A percentile compares a stretch with the other conserved stretches of the same genome.
Evolutionary conservation across 2,797 vertebrate genomes (phyloP).

Genomic region (Eulemur mongoz): DNA sequence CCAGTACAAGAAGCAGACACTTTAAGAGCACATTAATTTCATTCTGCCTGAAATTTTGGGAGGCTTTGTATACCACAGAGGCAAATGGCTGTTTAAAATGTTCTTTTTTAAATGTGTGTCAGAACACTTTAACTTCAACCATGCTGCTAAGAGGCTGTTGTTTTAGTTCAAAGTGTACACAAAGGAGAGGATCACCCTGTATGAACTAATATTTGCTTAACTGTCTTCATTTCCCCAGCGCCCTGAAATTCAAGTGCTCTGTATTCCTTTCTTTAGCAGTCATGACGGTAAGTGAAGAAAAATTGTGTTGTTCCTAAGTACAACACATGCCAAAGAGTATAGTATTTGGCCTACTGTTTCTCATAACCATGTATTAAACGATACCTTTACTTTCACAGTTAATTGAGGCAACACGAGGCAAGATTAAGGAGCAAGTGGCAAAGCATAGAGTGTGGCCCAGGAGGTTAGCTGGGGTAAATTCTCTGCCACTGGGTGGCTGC

Average conservation of each 20-base stretch:
- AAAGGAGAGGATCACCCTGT: conserved; percentile 25
- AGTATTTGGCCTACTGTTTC: neutral
- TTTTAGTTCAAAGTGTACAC: conserved; percentile 55
- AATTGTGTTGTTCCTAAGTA: neutral
- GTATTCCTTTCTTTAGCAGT: neutral
- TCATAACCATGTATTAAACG: neutral
- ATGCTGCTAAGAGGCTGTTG: conserved; percentile 67
- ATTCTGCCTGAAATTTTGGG: neutral
- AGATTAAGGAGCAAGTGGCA: neutral
- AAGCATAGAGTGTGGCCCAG: neutral
- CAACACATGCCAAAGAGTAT: neutral
- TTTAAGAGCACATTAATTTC: neutral
- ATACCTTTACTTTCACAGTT: neutral
- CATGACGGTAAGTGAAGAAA: conserved; percentile 11
- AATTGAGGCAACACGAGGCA: neutral
- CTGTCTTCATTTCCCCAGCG: conserved; percentile 19
- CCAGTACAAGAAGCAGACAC: conserved; percentile 1
- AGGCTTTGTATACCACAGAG: neutral
- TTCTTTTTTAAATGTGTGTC: conserved; percentile 40
- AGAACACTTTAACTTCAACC: conserved; percentile 56
- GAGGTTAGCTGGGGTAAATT: neutral
- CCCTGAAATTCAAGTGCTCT: neutral
- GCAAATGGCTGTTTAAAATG: neutral
- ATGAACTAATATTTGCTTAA: conserved; percentile 59
- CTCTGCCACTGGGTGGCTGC: neutral